Evolutionary conservation across 2,888 invertebrate genomes (phyloP).

Genomic region (Penaeus monodon): DNA sequence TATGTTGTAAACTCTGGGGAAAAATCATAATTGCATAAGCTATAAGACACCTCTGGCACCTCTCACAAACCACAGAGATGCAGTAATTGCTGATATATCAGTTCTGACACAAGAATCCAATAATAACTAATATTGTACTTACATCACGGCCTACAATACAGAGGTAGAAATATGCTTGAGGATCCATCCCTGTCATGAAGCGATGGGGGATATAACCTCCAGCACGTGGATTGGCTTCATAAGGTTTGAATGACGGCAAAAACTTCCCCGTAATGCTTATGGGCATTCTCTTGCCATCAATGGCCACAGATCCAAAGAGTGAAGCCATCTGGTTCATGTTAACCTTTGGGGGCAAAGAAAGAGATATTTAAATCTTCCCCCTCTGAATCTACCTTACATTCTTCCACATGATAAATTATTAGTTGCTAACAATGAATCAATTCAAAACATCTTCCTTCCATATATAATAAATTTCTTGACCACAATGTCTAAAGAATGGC

Average conservation of each 20-base stretch:
- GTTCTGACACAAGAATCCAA: background rate
- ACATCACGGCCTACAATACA: slow-evolving; percentile 99
- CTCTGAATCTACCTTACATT: background rate
- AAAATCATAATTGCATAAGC: background rate
- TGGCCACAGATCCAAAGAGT: slow-evolving; percentile 95
- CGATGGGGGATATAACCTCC: slow-evolving; percentile 97
- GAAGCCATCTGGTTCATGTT: slow-evolving; percentile 99
- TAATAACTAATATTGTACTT: slow-evolving; percentile 65
- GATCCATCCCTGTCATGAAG: slow-evolving; percentile 98
- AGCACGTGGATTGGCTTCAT: slow-evolving; percentile 89
- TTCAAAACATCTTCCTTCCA: too few relatives aligned
- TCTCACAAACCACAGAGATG: too few relatives aligned
- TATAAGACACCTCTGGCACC: background rate
- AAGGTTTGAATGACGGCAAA: slow-evolving; percentile 90
- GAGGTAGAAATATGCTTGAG: slow-evolving; percentile 99
- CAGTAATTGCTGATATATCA: too few relatives aligned
- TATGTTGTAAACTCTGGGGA: slow-evolving; percentile 92
- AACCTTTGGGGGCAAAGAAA: slow-evolving; percentile 72
- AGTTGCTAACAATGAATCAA: too few relatives aligned
- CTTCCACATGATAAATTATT: background rate
- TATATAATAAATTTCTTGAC: too few relatives aligned
- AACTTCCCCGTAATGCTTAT: slow-evolving; percentile 90
- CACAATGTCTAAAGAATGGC: too few relatives aligned
- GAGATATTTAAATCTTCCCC: too few relatives aligned
- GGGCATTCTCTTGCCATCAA: slow-evolving; percentile 97